Conservation (phyloP, 2,888 invertebrate genomes). For the Muschampia staudingeri region DNA sequence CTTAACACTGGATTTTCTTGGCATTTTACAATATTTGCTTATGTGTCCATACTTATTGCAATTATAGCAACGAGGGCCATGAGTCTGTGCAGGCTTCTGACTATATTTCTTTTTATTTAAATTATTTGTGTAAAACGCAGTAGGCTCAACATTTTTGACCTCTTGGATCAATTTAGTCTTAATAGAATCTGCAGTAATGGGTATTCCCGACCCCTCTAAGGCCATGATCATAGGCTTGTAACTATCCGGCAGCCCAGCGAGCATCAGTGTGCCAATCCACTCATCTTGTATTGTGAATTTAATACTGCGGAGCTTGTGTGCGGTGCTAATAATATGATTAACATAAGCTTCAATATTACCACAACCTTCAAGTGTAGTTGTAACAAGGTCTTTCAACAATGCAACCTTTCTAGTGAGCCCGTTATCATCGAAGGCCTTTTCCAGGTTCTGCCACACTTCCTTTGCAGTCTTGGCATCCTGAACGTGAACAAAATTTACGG, state of each 20-base stretch:
- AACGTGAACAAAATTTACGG: slow-evolving; percentile 61
- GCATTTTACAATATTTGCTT: slow-evolving; percentile 49
- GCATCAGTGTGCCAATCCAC: slow-evolving; percentile 12
- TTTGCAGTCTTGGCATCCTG: slow-evolving; percentile 56
- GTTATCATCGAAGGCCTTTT: slow-evolving; percentile 64
- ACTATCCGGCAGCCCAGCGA: slow-evolving; percentile 37
- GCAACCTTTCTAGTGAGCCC: slow-evolving; percentile 40
- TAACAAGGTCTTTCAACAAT: neutral
- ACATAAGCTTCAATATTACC: slow-evolving; percentile 19
- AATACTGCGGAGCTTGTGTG: slow-evolving; percentile 14
- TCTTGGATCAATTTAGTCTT: slow-evolving; percentile 62
- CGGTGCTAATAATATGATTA: slow-evolving; percentile 5
- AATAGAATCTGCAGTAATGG: slow-evolving; percentile 55
- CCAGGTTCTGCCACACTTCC: slow-evolving; percentile 58
- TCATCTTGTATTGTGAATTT: neutral
- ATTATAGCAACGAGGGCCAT: slow-evolving; percentile 64
- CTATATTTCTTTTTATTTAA: slow-evolving; percentile 24
- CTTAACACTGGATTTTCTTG: neutral
- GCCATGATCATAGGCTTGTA: slow-evolving; percentile 61
- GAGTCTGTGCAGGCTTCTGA: neutral
- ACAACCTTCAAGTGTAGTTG: slow-evolving; percentile 28
- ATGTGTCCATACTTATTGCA: slow-evolving; percentile 58
- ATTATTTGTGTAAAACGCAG: slow-evolving; percentile 33
- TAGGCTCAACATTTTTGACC: slow-evolving; percentile 38
- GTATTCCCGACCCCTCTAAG: slow-evolving; percentile 48